Evolutionary conservation across 1,140 invertebrate genomes (phyloP), one percentile per base, ranked within the genome.

Genomic region (Plutomurus gul): DNA sequence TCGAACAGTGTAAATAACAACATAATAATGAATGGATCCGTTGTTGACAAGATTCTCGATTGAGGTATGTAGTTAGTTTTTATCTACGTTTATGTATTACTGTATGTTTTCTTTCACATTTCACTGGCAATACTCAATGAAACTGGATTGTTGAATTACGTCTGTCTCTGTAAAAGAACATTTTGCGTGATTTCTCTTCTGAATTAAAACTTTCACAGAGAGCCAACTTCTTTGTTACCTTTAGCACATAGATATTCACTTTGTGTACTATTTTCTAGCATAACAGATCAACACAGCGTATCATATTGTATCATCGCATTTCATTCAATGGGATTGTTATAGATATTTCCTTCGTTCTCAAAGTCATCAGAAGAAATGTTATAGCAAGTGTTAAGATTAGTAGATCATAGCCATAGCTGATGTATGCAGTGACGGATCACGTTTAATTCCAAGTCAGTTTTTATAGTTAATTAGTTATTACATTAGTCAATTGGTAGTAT

Each of bases 341-440:
- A 8, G 22, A 56, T 56, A 22, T 56, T 56, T 27, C 56, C 27
- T 65, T 65, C 56, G 36, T 65, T 30, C 56, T 33, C 56, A 65
- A 65, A 65, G 22, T 36, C 56, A 30, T 65, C 25, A 65, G 56
- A 65, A 65, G 56, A 65, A 65, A 65, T 65, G 27, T 43, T 43
- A 43, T 43, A 43, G 39, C n/a, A n/a, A 13, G 11, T 13, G 39
- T 43, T 25, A 33, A 65, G 56, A 65, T 65, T 65, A 65, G 56
- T 30, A 33, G 56, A 65, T 65, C 30, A 30, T 65, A 65, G 30
- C 27, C 56, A 65, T n/a, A n/a, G n/a, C n/a, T n/a, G n/a, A n/a
- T n/a, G n/a, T n/a, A 65, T 65, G 56, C 56, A 65, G 56, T 65
- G 56, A 65, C 56, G 56, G 56, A 65, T 65, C 56, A 65, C 56